Percentiles rank a stretch among this genome's conserved stretches.
Evolutionary conservation across 2,888 invertebrate genomes (phyloP).

Genomic region (Eristalinus sepulchralis): DNA sequence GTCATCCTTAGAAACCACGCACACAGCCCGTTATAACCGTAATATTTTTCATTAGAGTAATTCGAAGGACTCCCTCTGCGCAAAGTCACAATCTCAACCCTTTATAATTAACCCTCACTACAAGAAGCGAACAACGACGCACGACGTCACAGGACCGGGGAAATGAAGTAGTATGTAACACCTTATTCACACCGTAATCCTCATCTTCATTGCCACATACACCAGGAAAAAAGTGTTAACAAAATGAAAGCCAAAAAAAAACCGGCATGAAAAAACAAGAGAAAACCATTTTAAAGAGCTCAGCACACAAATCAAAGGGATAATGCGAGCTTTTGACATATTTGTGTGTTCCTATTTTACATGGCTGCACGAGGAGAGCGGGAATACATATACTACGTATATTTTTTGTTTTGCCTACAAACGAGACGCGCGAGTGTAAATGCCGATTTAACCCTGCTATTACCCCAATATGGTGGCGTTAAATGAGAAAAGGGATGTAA

Average conservation of each 20-base stretch:
- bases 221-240: neutral
- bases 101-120: neutral
- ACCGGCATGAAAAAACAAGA: conserved; percentile 3
- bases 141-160: neutral
- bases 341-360: conserved; percentile 27
- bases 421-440: conserved; percentile 26
- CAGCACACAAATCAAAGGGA: conserved; percentile 51
- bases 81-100: neutral
- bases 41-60: too few relatives aligned
- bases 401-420: neutral
- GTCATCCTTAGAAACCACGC: too few relatives aligned
- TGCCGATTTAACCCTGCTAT: conserved; percentile 47
- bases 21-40: too few relatives aligned
- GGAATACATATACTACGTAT: neutral
- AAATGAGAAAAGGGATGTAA: conserved; percentile 30
- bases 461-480: conserved; percentile 44
- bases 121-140: neutral
- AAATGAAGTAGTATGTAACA: neutral
- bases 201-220: neutral
- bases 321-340: conserved; percentile 60
- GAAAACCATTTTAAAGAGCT: conserved; percentile 40
- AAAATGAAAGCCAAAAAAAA: neutral
- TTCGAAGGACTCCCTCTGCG: neutral
- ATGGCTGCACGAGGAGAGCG: neutral
- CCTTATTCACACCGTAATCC: neutral